A percentile compares a stretch with the other conserved stretches of the same genome.
Evolutionary conservation across 2,113 vertebrate species (phyloP).

Genomic region (Eolophus roseicapilla): DNA sequence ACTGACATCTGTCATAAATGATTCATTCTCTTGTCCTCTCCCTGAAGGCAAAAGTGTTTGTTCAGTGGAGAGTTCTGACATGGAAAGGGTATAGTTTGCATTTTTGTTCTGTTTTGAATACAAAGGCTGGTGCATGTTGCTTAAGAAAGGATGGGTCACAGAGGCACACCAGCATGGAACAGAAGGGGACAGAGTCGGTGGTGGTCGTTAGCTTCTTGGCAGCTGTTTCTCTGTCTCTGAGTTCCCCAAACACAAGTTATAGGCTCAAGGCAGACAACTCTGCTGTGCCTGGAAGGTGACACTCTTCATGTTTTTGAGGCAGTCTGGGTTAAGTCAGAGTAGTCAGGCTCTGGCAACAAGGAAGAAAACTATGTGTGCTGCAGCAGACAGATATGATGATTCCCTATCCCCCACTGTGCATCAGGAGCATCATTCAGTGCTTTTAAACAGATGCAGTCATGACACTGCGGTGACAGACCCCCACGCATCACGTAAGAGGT

Average conservation of each 20-base stretch:
- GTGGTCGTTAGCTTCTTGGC: background rate
- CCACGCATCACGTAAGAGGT: accelerated
- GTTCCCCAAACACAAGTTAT: background rate
- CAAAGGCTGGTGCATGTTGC: background rate
- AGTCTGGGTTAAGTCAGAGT: background rate
- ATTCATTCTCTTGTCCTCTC: background rate
- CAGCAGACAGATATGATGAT: background rate
- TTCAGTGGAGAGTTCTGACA: background rate
- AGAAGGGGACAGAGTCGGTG: background rate
- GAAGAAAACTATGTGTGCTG: background rate
- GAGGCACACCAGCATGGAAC: background rate
- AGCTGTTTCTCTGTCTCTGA: background rate
- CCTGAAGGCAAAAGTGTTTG: background rate
- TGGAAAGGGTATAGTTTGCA: background rate
- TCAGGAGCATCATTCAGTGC: background rate
- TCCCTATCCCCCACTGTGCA: background rate
- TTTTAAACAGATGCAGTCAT: background rate
- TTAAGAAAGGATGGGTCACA: background rate
- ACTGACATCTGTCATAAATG: slow-evolving; percentile 38
- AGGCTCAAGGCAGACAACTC: background rate
- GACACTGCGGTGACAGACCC: background rate
- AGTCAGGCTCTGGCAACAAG: background rate
- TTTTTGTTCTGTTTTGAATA: background rate
- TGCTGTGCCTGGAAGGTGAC: background rate
- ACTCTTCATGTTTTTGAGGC: background rate